Conservation (phyloP, 64 coral and sea anemone species). For the Stichodactyla mertensii region DNA sequence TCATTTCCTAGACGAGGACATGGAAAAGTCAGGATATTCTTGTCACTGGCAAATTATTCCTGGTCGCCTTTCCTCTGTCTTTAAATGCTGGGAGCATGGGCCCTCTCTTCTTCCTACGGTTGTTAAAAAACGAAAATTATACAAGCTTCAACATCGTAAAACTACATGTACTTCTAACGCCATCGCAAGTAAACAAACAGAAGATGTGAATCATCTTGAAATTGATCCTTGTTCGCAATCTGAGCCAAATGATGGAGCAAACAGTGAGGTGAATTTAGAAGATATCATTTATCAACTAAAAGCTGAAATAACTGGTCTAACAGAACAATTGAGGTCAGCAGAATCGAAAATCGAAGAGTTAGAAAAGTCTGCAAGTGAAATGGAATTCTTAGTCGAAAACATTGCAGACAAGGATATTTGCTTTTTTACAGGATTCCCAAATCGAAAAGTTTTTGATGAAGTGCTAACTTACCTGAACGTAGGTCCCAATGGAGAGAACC, state of each 20-base stretch:
- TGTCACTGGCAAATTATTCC: not conserved
- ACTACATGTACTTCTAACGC: not conserved
- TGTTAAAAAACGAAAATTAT: slow-evolving; percentile 10
- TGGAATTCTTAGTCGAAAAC: slow-evolving; percentile 30
- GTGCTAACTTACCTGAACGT: too few relatives aligned
- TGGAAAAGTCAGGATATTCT: slow-evolving; percentile 6
- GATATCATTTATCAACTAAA: not conserved
- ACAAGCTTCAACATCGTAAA: not conserved
- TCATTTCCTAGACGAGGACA: slow-evolving; percentile 1
- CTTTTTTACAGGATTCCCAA: slow-evolving; percentile 45
- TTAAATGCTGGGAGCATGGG: slow-evolving; percentile 18
- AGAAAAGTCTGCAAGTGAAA: not conserved
- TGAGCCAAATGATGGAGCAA: not conserved
- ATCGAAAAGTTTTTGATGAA: slow-evolving; percentile 19
- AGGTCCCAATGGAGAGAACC: too few relatives aligned
- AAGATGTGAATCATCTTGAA: not conserved
- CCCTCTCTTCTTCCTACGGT: slow-evolving; percentile 1
- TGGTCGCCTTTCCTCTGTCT: slow-evolving; percentile 6
- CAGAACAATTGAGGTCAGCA: not conserved
- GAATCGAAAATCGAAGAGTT: not conserved
- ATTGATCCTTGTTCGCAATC: too few relatives aligned
- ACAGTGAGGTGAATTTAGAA: not conserved
- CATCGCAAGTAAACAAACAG: not conserved
- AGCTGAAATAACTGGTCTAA: slow-evolving; percentile 2
- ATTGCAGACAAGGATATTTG: slow-evolving; percentile 22